These are phyloP conservation scores for Pinctada fucata DNA, from an alignment of 2,888 invertebrate genomes.

Conservation along the genomic window DNA sequence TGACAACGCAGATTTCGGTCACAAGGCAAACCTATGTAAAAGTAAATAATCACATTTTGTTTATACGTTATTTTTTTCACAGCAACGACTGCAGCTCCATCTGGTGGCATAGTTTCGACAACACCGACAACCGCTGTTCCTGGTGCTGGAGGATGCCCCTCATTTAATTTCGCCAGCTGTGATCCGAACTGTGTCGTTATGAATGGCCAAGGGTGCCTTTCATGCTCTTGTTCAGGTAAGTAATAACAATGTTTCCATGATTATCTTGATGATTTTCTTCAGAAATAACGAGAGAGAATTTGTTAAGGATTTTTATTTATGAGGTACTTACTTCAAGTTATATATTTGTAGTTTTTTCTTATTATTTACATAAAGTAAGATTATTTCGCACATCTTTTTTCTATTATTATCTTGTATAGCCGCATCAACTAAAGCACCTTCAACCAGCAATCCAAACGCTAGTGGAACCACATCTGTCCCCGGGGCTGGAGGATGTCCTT, in stretches of 20 bases:
- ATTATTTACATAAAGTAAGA: no score
- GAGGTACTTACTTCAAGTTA: no score
- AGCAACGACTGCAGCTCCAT: slow-evolving; percentile 3
- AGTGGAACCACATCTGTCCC: background rate
- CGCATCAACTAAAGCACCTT: background rate
- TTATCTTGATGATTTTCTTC: no score
- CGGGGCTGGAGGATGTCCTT: slow-evolving; percentile 32
- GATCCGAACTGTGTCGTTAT: slow-evolving; percentile 28
- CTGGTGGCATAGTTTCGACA: background rate
- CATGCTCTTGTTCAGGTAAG: slow-evolving; percentile 17
- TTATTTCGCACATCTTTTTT: no score
- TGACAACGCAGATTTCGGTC: no score
- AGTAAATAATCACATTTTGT: no score
- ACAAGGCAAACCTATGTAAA: no score
- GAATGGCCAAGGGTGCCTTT: slow-evolving; percentile 23
- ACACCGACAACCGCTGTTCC: slow-evolving; percentile 4
- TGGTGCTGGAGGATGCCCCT: slow-evolving; percentile 28
- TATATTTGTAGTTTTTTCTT: no score
- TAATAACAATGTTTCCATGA: background rate
- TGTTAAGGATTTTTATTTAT: no score
- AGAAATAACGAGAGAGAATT: no score
- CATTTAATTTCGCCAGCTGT: slow-evolving; percentile 24
- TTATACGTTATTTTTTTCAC: background rate
- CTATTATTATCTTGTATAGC: background rate
- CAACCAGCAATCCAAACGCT: background rate